Percentiles rank a stretch among this genome's conserved stretches.
These are phyloP conservation scores for Sparidentex hasta DNA, from an alignment of 2,797 vertebrate species.

Conservation along the genomic window DNA sequence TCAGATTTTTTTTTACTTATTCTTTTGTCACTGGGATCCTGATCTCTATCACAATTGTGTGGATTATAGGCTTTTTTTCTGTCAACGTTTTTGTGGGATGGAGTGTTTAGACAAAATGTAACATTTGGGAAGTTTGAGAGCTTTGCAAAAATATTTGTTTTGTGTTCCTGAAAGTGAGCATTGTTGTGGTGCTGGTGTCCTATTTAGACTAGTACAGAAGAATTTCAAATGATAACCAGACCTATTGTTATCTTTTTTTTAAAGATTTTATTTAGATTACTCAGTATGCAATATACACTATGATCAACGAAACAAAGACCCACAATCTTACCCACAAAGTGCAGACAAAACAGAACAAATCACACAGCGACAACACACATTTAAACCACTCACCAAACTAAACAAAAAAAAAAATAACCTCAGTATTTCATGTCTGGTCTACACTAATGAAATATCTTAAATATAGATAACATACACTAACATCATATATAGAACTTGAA, in stretches of 20 bases:
- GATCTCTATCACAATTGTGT: not conserved
- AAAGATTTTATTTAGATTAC: not conserved
- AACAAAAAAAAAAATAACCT: too few relatives aligned
- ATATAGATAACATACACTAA: too few relatives aligned
- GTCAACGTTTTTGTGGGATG: not conserved
- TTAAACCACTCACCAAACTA: too few relatives aligned
- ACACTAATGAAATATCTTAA: too few relatives aligned
- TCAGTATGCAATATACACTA: too few relatives aligned
- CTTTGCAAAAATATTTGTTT: not conserved
- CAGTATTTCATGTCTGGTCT: too few relatives aligned
- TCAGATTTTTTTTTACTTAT: not conserved
- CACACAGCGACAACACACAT: too few relatives aligned
- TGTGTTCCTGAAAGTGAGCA: not conserved
- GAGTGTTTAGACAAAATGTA: not conserved
- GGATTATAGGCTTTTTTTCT: not conserved
- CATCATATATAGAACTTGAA: too few relatives aligned
- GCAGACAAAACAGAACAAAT: too few relatives aligned
- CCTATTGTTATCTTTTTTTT: not conserved
- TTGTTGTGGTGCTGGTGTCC: not conserved
- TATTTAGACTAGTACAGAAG: not conserved
- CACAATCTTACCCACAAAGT: too few relatives aligned
- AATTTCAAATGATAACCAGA: not conserved
- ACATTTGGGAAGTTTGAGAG: not conserved
- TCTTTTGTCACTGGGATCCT: not conserved
- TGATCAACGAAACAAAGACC: too few relatives aligned